Evolutionary conservation across 2,113 vertebrate species (phyloP).

Genomic region (Kryptolebias marmoratus): DNA sequence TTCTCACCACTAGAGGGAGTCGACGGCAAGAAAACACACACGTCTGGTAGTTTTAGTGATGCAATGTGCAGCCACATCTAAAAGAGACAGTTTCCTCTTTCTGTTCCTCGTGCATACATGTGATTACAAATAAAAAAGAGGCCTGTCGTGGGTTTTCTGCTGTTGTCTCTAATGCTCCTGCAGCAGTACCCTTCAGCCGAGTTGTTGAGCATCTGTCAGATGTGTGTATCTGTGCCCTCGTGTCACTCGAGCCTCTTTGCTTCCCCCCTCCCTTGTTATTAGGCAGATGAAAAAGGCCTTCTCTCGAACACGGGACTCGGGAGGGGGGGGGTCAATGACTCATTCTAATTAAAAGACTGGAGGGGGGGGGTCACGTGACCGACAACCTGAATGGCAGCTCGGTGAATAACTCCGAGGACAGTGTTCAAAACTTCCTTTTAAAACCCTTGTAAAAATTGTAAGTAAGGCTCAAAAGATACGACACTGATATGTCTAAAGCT

Average conservation of each 20-base stretch:
- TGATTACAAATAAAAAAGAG: neutral
- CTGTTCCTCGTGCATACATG: neutral
- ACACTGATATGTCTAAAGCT: too few relatives aligned
- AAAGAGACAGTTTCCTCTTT: neutral
- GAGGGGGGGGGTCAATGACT: conserved; percentile 68
- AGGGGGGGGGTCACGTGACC: conserved; percentile 27
- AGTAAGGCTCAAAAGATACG: too few relatives aligned
- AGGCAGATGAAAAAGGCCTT: conserved; percentile 65
- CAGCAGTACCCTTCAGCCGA: neutral
- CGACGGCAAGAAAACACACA: neutral
- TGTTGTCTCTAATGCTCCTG: neutral
- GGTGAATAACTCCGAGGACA: too few relatives aligned
- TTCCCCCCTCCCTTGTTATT: conserved; percentile 46
- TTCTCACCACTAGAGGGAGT: conserved; percentile 69
- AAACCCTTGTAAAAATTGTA: too few relatives aligned
- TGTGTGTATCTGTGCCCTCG: conserved; percentile 14
- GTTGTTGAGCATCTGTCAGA: conserved; percentile 19
- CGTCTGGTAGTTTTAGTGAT: neutral
- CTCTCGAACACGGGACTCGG: conserved; percentile 57
- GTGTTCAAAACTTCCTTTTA: too few relatives aligned
- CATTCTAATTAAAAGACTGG: conserved; percentile 69
- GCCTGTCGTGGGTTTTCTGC: neutral
- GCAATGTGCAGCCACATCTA: neutral
- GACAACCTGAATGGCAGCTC: too few relatives aligned
- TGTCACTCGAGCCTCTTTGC: conserved; percentile 49